phyloP scores from a whole-genome alignment of 2,113 vertebrate genomes.

The Syngnathus floridae region DNA sequence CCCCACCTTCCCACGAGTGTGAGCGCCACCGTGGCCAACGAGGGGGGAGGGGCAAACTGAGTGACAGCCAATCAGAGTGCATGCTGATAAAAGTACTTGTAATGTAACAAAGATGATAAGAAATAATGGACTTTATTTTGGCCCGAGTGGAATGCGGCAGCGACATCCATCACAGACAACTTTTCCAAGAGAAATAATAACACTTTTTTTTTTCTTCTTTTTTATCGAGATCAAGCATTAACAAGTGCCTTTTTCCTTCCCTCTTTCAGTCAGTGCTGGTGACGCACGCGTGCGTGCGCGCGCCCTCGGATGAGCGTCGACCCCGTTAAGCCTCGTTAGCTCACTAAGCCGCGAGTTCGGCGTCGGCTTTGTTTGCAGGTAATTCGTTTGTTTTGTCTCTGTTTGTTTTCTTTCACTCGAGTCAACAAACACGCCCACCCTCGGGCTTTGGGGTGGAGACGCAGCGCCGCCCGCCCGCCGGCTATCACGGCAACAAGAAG shows the following conservation, averaged over 20 bases:
- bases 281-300: background rate
- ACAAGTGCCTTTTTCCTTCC: background rate
- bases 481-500: background rate
- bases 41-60: background rate
- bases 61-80: slow-evolving; percentile 1
- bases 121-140: slow-evolving; percentile 5
- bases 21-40: background rate
- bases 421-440: slow-evolving; percentile 43
- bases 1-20: background rate
- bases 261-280: background rate
- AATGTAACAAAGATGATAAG: slow-evolving; percentile 11
- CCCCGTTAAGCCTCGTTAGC: slow-evolving; percentile 57
- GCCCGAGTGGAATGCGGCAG: background rate
- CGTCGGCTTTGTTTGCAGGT: slow-evolving; percentile 46
- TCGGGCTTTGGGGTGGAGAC: background rate
- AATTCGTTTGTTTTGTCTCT: slow-evolving; percentile 59
- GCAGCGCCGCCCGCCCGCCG: too few species aligned
- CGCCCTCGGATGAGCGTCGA: slow-evolving; percentile 33
- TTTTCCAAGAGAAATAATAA: slow-evolving; percentile 9
- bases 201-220: background rate
- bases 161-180: slow-evolving; percentile 11
- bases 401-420: slow-evolving; percentile 50
- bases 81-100: slow-evolving; percentile 2
- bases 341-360: slow-evolving; percentile 12
- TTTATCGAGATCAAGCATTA: background rate